phyloP scores from a whole-genome alignment of 2,113 vertebrate genomes.

The Cettia cetti region DNA sequence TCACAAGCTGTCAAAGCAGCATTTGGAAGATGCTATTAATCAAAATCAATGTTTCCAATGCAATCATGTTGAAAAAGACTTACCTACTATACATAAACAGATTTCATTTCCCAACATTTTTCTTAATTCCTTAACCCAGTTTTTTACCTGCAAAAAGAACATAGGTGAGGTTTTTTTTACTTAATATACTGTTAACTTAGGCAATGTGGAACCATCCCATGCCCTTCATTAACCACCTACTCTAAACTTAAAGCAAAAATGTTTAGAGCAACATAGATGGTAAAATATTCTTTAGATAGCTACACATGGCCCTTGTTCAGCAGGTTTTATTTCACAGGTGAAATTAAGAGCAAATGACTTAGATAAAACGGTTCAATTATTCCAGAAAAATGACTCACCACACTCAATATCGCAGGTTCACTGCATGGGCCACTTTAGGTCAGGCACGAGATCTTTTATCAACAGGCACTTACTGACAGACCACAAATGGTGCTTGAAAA shows the following conservation, averaged over 20 bases:
- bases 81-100: slow-evolving; percentile 99
- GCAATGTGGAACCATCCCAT: background rate
- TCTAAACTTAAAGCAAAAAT: background rate
- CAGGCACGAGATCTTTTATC: background rate
- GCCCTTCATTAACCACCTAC: background rate
- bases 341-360: background rate
- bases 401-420: background rate
- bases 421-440: background rate
- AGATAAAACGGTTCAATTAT: background rate
- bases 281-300: background rate
- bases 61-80: slow-evolving; percentile 46
- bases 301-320: background rate
- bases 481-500: background rate
- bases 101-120: slow-evolving; percentile 99
- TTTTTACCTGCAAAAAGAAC: slow-evolving; percentile 87
- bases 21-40: background rate
- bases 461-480: background rate
- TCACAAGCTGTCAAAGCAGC: background rate
- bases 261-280: background rate
- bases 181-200: background rate
- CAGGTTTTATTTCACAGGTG: background rate
- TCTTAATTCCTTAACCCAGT: slow-evolving; percentile 98
- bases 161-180: slow-evolving; percentile 2
- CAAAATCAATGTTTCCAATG: background rate
- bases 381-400: background rate